phyloP scores from a whole-genome alignment of 1,140 invertebrate species.

The Drepana arcuata region DNA sequence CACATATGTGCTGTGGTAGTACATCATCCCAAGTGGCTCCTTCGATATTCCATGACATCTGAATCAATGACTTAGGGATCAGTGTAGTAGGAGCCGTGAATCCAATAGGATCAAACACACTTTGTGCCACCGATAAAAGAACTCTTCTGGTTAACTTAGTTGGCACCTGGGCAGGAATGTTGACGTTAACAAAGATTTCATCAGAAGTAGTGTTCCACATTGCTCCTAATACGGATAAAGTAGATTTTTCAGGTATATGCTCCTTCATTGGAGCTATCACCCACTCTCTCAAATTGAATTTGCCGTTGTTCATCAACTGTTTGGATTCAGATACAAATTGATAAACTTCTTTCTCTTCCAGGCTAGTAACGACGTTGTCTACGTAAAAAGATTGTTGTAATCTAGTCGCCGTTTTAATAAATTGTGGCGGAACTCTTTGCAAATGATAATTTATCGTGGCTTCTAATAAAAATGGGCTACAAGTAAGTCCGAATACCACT shows the following conservation, averaged over 20 bases:
- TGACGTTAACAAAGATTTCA: background rate
- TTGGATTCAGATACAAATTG: constrained; percentile 1
- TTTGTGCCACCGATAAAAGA: constrained; percentile 7
- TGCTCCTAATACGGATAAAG: background rate
- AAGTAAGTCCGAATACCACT: constrained; percentile 6
- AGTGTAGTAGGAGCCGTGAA: constrained; percentile 5
- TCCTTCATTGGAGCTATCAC: background rate
- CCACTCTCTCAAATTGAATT: constrained; percentile 3
- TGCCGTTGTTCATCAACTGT: background rate
- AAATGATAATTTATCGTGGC: constrained; percentile 5
- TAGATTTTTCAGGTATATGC: background rate
- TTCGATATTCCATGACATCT: constrained; percentile 1
- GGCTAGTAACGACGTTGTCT: constrained; percentile 2
- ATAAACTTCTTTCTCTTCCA: background rate
- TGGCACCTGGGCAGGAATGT: background rate
- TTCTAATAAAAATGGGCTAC: constrained; percentile 5
- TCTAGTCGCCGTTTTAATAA: background rate
- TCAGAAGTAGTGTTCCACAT: background rate
- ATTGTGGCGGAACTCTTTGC: background rate
- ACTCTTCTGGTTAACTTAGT: constrained; percentile 5
- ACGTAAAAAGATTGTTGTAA: too few species aligned
- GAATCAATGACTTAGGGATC: constrained; percentile 5
- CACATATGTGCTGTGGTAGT: background rate
- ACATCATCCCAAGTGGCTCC: constrained; percentile 6
- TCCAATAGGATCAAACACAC: constrained; percentile 11